phyloP scores from a whole-genome alignment of 2,888 invertebrate species.

The Melanargia galathea region DNA sequence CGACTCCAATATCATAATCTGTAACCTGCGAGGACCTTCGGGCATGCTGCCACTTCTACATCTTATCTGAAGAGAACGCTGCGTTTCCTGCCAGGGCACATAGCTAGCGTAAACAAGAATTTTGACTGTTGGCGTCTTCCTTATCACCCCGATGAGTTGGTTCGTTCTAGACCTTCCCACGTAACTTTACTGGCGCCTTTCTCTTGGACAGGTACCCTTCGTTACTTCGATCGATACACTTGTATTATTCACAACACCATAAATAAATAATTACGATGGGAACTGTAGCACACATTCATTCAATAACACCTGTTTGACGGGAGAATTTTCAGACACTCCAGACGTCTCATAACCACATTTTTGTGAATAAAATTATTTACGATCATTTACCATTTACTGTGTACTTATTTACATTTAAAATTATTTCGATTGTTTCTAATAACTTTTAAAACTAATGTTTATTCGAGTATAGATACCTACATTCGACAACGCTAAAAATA shows the following conservation, averaged over 20 bases:
- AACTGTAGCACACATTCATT: conserved; percentile 83
- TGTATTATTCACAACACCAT: conserved; percentile 76
- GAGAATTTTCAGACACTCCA: conserved; percentile 85
- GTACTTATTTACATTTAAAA: conserved; percentile 2
- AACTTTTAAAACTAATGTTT: conserved; percentile 62
- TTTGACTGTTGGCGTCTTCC: conserved; percentile 47
- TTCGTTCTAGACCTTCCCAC: conserved; percentile 40
- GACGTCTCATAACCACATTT: conserved; percentile 54
- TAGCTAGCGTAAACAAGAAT: conserved; percentile 41
- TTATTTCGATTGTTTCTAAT: conserved; percentile 37
- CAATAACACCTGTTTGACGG: conserved; percentile 90
- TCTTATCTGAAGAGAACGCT: conserved; percentile 48
- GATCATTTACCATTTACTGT: neutral
- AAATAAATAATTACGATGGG: conserved; percentile 77
- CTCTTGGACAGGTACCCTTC: conserved; percentile 24
- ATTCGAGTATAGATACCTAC: conserved; percentile 67
- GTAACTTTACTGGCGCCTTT: conserved; percentile 12
- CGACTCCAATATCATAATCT: conserved; percentile 58
- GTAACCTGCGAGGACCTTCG: conserved; percentile 39
- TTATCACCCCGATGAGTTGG: conserved; percentile 21
- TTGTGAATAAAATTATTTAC: conserved; percentile 41
- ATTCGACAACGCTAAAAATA: conserved; percentile 76
- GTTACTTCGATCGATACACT: conserved; percentile 71
- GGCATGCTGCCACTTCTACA: conserved; percentile 46
- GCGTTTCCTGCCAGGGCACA: conserved; percentile 44